These are phyloP conservation scores for Furcula furcula DNA, from an alignment of 2,888 invertebrate genomes.

Conservation along the genomic window DNA sequence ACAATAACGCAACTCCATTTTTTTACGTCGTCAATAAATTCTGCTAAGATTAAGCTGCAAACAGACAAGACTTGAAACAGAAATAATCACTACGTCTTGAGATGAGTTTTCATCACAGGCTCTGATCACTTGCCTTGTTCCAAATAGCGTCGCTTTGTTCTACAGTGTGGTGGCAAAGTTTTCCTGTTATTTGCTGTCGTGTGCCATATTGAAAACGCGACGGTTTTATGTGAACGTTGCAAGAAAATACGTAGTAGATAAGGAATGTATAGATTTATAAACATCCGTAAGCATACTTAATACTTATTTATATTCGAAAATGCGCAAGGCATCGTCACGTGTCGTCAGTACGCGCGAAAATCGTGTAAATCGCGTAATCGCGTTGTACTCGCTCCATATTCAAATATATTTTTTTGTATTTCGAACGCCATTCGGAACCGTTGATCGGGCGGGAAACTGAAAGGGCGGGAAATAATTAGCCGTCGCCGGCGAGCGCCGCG, in stretches of 20 bases:
- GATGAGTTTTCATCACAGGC: neutral
- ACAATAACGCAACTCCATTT: too few relatives aligned
- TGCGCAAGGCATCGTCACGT: too few relatives aligned
- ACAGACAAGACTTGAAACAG: neutral
- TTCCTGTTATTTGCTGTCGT: neutral
- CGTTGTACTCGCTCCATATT: slow-evolving; percentile 34
- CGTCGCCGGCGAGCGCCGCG: slow-evolving; percentile 43
- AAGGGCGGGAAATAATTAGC: slow-evolving; percentile 77
- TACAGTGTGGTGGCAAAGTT: neutral
- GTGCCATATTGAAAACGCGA: slow-evolving; percentile 1
- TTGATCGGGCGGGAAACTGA: slow-evolving; percentile 55
- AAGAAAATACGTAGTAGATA: slow-evolving; percentile 8
- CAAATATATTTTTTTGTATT: slow-evolving; percentile 30
- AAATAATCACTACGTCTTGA: neutral
- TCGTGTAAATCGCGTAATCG: too few relatives aligned
- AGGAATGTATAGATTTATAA: too few relatives aligned
- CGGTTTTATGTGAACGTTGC: neutral
- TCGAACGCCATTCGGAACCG: slow-evolving; percentile 34
- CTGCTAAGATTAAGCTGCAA: too few relatives aligned
- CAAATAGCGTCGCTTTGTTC: neutral
- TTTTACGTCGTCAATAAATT: too few relatives aligned
- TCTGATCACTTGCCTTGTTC: slow-evolving; percentile 5
- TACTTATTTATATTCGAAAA: too few relatives aligned
- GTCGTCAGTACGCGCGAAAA: too few relatives aligned
- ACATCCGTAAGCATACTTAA: too few relatives aligned